Evolutionary conservation across 2,888 invertebrate genomes (phyloP), one percentile per base, ranked within the genome.

Genomic region (Bedellia somnulentella): DNA sequence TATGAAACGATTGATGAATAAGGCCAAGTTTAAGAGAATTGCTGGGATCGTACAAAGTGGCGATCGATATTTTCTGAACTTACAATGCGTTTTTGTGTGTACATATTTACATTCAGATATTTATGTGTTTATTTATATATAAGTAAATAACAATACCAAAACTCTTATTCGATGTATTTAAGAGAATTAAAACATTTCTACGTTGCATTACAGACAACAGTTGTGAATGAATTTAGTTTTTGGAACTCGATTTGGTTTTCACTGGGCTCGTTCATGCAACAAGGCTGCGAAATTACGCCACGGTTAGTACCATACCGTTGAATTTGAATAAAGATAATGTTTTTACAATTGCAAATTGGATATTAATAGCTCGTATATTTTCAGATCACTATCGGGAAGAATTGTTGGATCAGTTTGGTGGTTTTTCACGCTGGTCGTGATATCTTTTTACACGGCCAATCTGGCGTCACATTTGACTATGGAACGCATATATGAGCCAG

Each of bases 181-280:
- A n/a, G n/a, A n/a, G n/a, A n/a, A n/a, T n/a, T n/a, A n/a, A n/a
- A n/a, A n/a, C n/a, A n/a, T n/a, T n/a, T n/a, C n/a, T n/a, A n/a
- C n/a, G n/a, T n/a, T n/a, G n/a, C n/a, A 14, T 68, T 67, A 31
- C 76, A 80, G 55, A 71, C 79, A n/a, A 82, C 85, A 24, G 83
- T 89, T 52, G 84, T 88, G 32, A 95, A 95, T 56, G 93, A 94
- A 59, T 97, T 98, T 66, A 93, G 91, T 52, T 89, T 98, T 53
- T 83, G 93, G 67, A 98, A 98, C 76, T 93, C 94, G 35, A 83
- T 99, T 42, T 99, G 99, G 98, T 99, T 98, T 71, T 87, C 97
- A 0, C 75, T 99, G 46, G 95, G 96, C 14, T 95, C 98, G 27
- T 90, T 99, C 61, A 96, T 99, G 93, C 97, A 98, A 64, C 98